Conservation (phyloP, 2,888 invertebrate species). For the Coleophora flavipennella region DNA sequence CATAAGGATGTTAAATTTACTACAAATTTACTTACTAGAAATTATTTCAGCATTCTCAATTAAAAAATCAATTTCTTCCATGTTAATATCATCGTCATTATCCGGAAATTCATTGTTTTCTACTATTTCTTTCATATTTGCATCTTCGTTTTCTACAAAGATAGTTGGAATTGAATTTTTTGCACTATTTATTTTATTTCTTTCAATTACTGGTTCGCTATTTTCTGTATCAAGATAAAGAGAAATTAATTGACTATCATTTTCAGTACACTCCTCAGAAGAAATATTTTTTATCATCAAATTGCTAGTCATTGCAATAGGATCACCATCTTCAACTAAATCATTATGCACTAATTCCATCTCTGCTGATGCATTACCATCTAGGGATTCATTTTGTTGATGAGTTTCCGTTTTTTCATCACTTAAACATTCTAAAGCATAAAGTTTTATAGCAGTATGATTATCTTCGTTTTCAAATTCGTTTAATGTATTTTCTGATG, state of each 20-base stretch:
- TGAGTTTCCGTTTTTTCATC: too few species aligned
- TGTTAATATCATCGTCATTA: conserved; percentile 47
- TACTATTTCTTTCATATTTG: conserved; percentile 8
- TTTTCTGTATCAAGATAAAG: conserved; percentile 36
- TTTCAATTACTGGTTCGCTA: not conserved
- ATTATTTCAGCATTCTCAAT: conserved; percentile 48
- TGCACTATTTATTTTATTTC: conserved; percentile 7
- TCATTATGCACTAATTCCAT: conserved; percentile 26
- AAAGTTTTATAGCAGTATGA: too few species aligned
- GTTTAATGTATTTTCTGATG: too few species aligned
- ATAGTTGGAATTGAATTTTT: conserved; percentile 1
- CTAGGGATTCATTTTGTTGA: not conserved
- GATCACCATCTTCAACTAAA: conserved; percentile 13
- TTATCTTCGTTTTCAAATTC: too few species aligned
- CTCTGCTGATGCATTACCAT: conserved; percentile 21
- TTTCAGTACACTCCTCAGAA: conserved; percentile 10
- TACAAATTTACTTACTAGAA: conserved; percentile 35
- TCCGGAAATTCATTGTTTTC: conserved; percentile 40
- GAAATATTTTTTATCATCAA: not conserved
- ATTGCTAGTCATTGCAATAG: not conserved
- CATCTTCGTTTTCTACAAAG: too few species aligned
- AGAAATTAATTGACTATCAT: conserved; percentile 30
- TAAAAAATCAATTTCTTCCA: conserved; percentile 49
- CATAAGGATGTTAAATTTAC: too few species aligned
- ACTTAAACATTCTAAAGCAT: too few species aligned